A percentile compares a stretch with the other conserved stretches of the same genome.
These are phyloP conservation scores for Philereme transversata DNA, from an alignment of 2,888 invertebrate genomes.

Conservation along the genomic window DNA sequence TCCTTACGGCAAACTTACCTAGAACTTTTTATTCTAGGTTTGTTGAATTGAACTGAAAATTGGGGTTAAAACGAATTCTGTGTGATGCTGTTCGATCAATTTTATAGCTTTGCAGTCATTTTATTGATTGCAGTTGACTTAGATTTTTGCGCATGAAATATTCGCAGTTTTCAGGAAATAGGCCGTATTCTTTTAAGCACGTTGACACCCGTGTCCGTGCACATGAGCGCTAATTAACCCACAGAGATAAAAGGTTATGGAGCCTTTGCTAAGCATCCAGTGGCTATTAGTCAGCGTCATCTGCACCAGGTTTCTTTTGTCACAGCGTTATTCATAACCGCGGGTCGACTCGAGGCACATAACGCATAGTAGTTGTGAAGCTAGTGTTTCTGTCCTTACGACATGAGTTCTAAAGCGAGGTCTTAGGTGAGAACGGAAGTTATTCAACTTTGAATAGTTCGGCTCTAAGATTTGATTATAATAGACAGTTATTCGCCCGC, in stretches of 20 bases:
- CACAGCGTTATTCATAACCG: conserved; percentile 58
- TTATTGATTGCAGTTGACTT: too few relatives aligned
- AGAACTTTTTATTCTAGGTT: not conserved
- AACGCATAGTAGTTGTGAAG: conserved; percentile 8
- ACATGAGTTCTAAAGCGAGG: not conserved
- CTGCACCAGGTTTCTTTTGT: conserved; percentile 63
- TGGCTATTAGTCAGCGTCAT: conserved; percentile 63
- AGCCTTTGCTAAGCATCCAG: conserved; percentile 48
- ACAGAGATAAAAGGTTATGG: conserved; percentile 47
- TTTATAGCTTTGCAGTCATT: too few relatives aligned
- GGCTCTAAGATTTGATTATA: too few relatives aligned
- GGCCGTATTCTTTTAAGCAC: conserved; percentile 5
- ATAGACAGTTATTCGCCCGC: too few relatives aligned
- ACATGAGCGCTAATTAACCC: conserved; percentile 50
- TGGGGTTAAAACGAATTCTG: not conserved
- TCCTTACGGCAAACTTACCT: not conserved
- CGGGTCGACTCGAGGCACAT: conserved; percentile 28
- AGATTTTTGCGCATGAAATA: too few relatives aligned
- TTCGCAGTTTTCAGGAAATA: conserved; percentile 1
- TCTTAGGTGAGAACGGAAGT: too few relatives aligned
- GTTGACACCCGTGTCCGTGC: conserved; percentile 27
- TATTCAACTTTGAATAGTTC: too few relatives aligned
- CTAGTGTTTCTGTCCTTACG: conserved; percentile 5
- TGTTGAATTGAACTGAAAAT: not conserved
- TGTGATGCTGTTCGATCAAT: not conserved